Base-by-base conservation (phyloP, 1,140 invertebrate species). In the Zaprionus africanus region DNA sequence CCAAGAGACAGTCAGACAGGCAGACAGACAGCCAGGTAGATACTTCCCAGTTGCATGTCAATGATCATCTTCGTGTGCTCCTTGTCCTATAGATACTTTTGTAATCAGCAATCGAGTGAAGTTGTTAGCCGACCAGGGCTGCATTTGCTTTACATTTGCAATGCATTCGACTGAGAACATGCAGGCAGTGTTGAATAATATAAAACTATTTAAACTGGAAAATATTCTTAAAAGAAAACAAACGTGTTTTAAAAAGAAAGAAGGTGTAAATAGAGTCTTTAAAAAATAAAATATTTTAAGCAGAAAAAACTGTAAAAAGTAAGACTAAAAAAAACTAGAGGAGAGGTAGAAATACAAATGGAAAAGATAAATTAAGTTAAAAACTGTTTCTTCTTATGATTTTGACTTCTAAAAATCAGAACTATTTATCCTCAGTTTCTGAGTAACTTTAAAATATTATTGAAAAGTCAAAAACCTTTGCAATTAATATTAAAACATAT, bases 41-140 rank as follows among this genome's bases (percentile, higher is more conserved):
- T 78, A 68, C 75, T 57, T 77, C 63, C 72, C 77, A 80, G 77
- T 36, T 71, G 77, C 72, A 82, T 66, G 72, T 63, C 68, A 72
- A 77, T 68, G 69, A 77, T 74, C 64, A 69, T 67, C 64, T 74
- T 57, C 70, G 74, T 57, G 66, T 72, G 53, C 67, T 57, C 70
- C 72, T 78, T 84, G 68, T 78, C 56, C 58, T 66, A 59, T 62
- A 61, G 63, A 74, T 74, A 77, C 69, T 67, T 68, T 73, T 67
- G 59, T 77, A 77, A 77, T 77, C 75, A 77, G 74, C 57, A 56
- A 73, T 73, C 63, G 75, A 77, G 51, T 71, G 36, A 69, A 54
- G 43, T 36, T 77, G 70, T 69, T 69, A 54, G 51, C 36, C 57
- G 38, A 62, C 74, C 68, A 77, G 74, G 74, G 74, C 38, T 77